Conservation (phyloP, 2,113 vertebrate genomes). For the Amia ocellicauda region DNA sequence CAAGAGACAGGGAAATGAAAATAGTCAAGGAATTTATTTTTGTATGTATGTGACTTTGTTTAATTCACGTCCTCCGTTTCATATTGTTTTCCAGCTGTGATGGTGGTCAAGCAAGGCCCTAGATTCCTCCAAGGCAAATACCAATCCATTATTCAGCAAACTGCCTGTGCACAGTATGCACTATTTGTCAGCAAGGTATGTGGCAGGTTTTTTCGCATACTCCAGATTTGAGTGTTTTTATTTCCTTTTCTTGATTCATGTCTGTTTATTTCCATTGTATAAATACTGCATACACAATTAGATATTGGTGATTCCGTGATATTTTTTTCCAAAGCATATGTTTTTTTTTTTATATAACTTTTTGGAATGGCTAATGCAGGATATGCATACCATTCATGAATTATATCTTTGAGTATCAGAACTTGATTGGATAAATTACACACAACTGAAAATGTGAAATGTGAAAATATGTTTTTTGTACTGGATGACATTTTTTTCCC, state of each 20-base stretch:
- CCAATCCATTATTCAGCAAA: constrained; percentile 8
- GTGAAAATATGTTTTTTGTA: no score
- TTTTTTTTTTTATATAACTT: no score
- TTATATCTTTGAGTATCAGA: no score
- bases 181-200: constrained; percentile 2
- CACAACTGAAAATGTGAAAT: no score
- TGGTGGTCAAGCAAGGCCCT: background rate
- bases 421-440: no score
- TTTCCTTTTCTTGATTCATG: background rate
- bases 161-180: background rate
- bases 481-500: no score
- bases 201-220: constrained; percentile 6
- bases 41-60: background rate
- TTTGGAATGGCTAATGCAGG: no score
- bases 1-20: background rate
- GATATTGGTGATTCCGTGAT: no score
- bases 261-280: background rate
- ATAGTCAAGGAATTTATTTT: background rate
- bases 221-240: background rate
- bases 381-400: no score
- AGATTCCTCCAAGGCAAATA: background rate
- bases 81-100: constrained; percentile 2
- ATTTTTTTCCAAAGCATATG: no score
- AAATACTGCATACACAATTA: background rate
- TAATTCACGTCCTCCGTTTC: background rate